These are phyloP conservation scores for Leiothrix lutea DNA, from an alignment of 2,113 vertebrate genomes.

Conservation along the genomic window DNA sequence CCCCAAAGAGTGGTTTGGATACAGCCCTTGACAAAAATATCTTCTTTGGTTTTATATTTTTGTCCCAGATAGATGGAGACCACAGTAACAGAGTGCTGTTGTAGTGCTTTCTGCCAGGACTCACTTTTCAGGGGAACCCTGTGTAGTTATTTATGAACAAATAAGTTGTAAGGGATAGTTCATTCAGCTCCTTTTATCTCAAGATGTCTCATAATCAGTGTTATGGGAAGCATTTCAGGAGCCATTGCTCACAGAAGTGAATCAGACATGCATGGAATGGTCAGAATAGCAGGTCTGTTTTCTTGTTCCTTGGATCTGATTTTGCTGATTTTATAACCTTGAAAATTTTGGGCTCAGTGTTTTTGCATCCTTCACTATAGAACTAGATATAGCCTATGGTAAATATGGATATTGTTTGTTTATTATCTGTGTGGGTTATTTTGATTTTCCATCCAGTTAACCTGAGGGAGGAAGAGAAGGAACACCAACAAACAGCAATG, in stretches of 20 bases:
- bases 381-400: neutral
- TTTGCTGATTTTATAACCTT: neutral
- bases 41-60: neutral
- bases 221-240: neutral
- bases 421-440: neutral
- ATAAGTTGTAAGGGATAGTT: neutral
- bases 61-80: neutral
- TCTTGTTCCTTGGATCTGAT: neutral
- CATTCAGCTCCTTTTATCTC: neutral
- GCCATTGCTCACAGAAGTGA: neutral
- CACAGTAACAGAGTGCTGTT: accelerated
- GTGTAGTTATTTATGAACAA: neutral
- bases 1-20: neutral
- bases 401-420: neutral
- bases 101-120: neutral
- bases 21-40: neutral
- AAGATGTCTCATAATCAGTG: neutral
- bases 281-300: neutral
- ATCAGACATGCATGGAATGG: neutral
- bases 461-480: neutral
- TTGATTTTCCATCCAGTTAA: neutral
- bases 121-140: neutral
- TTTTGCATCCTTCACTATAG: neutral
- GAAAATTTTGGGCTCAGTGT: neutral
- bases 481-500: neutral